These are phyloP conservation scores for Arnoldichthys spilopterus DNA, from an alignment of 2,797 vertebrate species.

Conservation along the genomic window DNA sequence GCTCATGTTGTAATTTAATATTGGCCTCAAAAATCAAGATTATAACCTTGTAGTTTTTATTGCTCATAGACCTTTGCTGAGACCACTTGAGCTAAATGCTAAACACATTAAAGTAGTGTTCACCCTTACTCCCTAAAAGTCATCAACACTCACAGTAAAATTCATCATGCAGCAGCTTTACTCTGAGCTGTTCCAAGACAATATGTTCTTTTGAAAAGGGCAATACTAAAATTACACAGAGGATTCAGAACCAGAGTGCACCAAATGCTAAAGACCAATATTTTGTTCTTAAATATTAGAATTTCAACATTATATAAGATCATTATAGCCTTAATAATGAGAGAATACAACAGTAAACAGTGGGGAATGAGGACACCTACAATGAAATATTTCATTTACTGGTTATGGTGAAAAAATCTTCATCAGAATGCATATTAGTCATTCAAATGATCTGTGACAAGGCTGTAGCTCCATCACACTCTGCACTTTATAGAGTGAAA, in stretches of 20 bases:
- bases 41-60: too few species aligned
- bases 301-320: background rate
- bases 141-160: too few species aligned
- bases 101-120: background rate
- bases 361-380: too few species aligned
- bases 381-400: too few species aligned
- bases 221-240: background rate
- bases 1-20: too few species aligned
- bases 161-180: background rate
- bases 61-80: background rate
- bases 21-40: too few species aligned
- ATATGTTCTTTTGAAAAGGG: constrained; percentile 12
- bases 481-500: background rate
- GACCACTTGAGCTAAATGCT: constrained; percentile 12
- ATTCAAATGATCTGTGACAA: too few species aligned
- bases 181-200: background rate
- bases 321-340: background rate
- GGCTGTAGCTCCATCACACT: background rate
- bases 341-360: background rate
- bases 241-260: background rate
- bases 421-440: too few species aligned
- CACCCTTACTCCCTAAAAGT: background rate
- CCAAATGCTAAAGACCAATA: background rate
- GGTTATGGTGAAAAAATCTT: too few species aligned
- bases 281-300: background rate